A percentile compares a stretch with the other conserved stretches of the same genome.
Conservation (phyloP, 2,797 vertebrate genomes). For the Cirrhinus molitorella region DNA sequence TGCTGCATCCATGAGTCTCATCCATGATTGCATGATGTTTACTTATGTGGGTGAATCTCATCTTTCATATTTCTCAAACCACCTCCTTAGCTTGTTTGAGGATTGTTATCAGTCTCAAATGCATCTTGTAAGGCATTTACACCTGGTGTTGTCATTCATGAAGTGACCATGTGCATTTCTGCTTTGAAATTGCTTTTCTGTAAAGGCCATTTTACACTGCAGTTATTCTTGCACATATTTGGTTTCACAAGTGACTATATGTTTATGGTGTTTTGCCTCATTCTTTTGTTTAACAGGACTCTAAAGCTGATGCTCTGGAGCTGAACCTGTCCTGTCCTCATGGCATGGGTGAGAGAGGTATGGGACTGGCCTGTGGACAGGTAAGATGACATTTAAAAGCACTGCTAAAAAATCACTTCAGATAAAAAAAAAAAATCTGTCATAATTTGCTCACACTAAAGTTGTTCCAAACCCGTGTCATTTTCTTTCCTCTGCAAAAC, state of each 20-base stretch:
- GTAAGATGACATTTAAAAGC: constrained; percentile 66
- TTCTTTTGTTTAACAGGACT: constrained; percentile 69
- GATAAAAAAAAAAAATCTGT: not conserved
- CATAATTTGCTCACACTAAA: not conserved
- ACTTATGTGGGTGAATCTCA: not conserved
- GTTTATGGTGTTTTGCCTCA: constrained; percentile 16
- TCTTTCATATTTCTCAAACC: not conserved
- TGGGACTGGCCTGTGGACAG: constrained; percentile 91
- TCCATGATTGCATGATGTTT: constrained; percentile 5
- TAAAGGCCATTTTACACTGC: constrained; percentile 2
- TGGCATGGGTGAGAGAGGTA: constrained; percentile 90
- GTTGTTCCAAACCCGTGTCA: not conserved
- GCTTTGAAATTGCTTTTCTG: constrained; percentile 32
- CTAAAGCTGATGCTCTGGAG: constrained; percentile 85
- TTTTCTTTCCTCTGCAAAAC: not conserved
- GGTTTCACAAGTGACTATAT: not conserved
- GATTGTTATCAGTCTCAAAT: not conserved
- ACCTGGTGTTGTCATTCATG: constrained; percentile 1
- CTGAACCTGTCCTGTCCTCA: constrained; percentile 87
- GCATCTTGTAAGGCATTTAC: not conserved
- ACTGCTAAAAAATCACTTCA: not conserved
- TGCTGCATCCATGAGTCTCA: not conserved
- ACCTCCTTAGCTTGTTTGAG: not conserved
- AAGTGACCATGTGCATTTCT: constrained; percentile 25
- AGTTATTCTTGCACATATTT: constrained; percentile 1